phyloP scores from a whole-genome alignment of 2,888 invertebrate genomes.

The Mimachlamys varia region DNA sequence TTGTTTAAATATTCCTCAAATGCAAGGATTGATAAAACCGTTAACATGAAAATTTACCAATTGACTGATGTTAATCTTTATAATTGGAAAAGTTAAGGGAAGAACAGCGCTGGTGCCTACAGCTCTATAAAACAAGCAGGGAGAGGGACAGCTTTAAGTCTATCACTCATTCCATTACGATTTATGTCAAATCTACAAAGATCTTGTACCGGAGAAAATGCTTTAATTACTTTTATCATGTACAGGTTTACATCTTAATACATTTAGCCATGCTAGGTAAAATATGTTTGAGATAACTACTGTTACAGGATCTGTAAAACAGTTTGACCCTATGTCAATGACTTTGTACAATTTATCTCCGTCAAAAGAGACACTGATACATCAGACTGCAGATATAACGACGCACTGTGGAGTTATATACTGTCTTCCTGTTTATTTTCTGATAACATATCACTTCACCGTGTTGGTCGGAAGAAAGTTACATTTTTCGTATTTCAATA shows the following conservation, averaged over 20 bases:
- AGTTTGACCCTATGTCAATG: neutral
- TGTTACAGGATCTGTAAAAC: neutral
- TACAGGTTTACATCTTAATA: neutral
- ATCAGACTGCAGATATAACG: neutral
- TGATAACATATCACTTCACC: neutral
- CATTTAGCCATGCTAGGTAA: neutral
- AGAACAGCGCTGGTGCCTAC: neutral
- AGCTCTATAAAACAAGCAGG: neutral
- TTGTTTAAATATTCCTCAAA: neutral
- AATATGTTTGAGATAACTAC: conserved; percentile 1
- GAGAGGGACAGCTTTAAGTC: neutral
- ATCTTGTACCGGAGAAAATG: neutral
- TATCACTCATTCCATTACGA: conserved; percentile 8
- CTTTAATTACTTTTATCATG: neutral
- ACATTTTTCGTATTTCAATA: neutral
- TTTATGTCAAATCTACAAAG: conserved; percentile 23
- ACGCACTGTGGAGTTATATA: neutral
- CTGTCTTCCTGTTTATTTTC: neutral
- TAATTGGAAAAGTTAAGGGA: neutral
- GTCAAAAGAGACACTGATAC: conserved; percentile 16
- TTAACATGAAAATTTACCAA: neutral
- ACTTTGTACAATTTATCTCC: neutral
- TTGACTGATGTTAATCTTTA: conserved; percentile 19
- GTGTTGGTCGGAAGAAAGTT: neutral
- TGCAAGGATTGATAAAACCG: neutral